phyloP scores from a whole-genome alignment of 2,888 invertebrate species.

The Cantharis flavilabris region DNA sequence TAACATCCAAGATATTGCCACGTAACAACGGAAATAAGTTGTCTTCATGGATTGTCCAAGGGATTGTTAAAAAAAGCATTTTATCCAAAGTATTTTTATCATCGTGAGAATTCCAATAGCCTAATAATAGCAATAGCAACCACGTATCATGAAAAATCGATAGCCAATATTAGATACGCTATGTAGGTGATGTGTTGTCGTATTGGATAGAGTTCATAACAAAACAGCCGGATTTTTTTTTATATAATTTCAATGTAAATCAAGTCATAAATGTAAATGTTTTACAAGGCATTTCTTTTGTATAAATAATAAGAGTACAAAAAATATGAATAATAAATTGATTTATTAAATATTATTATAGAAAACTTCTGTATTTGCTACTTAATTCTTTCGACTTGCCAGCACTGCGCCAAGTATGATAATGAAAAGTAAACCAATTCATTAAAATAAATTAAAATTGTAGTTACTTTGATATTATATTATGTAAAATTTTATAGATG shows the following conservation, averaged over 20 bases:
- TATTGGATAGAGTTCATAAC: not conserved
- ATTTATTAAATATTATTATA: too few relatives aligned
- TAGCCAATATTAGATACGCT: not conserved
- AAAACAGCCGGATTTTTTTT: not conserved
- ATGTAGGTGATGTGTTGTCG: not conserved
- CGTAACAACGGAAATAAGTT: not conserved
- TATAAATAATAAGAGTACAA: too few relatives aligned
- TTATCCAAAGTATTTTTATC: not conserved
- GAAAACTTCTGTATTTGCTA: too few relatives aligned
- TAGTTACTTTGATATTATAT: too few relatives aligned
- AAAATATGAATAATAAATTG: too few relatives aligned
- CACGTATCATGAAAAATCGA: not conserved
- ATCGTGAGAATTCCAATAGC: not conserved
- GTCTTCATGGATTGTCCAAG: not conserved
- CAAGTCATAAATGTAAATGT: too few relatives aligned
- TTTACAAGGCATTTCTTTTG: too few relatives aligned
- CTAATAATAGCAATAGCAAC: not conserved
- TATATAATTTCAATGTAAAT: not conserved
- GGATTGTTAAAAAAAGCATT: not conserved
- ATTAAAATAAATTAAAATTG: too few relatives aligned
- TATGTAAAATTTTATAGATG: too few relatives aligned
- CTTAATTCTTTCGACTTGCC: too few relatives aligned
- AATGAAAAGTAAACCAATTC: too few relatives aligned
- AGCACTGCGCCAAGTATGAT: too few relatives aligned
- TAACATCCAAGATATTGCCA: not conserved